These are phyloP conservation scores for Pharmacophagus antenor DNA, from an alignment of 2,888 invertebrate species.

Conservation along the genomic window DNA sequence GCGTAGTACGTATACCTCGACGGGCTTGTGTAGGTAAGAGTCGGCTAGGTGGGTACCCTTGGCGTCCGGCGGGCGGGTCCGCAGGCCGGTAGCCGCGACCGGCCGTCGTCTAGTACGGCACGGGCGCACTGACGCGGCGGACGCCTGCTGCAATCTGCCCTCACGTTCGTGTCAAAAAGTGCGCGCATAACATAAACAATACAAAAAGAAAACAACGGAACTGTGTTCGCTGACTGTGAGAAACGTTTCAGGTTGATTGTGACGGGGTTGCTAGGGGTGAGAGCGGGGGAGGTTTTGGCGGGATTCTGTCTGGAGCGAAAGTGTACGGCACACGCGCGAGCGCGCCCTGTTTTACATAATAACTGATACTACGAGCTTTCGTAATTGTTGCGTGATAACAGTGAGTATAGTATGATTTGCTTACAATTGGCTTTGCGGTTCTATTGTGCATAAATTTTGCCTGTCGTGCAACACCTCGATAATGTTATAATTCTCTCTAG, in stretches of 20 bases:
- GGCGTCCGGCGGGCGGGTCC: slow-evolving; percentile 47
- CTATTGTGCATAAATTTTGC: slow-evolving; percentile 18
- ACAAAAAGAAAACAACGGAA: slow-evolving; percentile 48
- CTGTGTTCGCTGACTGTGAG: slow-evolving; percentile 55
- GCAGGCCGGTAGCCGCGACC: slow-evolving; percentile 55
- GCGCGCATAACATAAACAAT: slow-evolving; percentile 55
- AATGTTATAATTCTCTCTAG: background rate
- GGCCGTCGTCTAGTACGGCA: slow-evolving; percentile 63
- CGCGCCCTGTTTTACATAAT: slow-evolving; percentile 60
- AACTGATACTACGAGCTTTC: slow-evolving; percentile 66
- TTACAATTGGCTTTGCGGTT: slow-evolving; percentile 35
- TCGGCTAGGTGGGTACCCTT: slow-evolving; percentile 38
- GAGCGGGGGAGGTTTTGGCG: slow-evolving; percentile 50
- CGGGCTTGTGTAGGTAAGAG: slow-evolving; percentile 27
- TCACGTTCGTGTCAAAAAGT: slow-evolving; percentile 31
- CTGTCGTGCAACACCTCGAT: background rate
- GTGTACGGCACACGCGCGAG: slow-evolving; percentile 45
- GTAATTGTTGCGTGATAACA: slow-evolving; percentile 73
- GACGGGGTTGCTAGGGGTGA: slow-evolving; percentile 40
- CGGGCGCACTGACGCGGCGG: slow-evolving; percentile 62
- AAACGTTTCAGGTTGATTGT: slow-evolving; percentile 46
- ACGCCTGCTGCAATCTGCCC: slow-evolving; percentile 51
- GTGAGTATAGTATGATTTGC: slow-evolving; percentile 59
- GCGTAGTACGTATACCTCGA: slow-evolving; percentile 37
- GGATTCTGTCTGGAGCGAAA: slow-evolving; percentile 59